phyloP scores from a whole-genome alignment of 2,797 vertebrate genomes.

The Crotalus adamanteus region DNA sequence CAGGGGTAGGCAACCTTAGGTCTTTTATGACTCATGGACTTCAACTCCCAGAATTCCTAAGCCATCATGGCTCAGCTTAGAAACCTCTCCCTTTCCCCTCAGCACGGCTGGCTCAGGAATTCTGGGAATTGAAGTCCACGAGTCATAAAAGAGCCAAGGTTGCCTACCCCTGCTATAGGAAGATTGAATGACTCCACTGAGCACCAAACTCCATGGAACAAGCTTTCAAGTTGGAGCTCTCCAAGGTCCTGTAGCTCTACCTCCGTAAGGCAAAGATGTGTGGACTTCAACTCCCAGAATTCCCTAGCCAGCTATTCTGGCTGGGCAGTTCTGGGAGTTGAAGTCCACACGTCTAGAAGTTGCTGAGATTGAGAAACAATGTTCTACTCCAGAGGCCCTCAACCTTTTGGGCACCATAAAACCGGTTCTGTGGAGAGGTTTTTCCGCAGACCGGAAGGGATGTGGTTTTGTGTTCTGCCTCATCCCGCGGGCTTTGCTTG shows the following conservation, averaged over 20 bases:
- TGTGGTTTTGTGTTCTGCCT: neutral
- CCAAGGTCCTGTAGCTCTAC: neutral
- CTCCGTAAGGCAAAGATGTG: neutral
- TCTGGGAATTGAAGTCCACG: too few relatives aligned
- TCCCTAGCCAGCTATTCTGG: neutral
- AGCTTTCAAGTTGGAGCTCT: neutral
- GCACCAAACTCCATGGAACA: neutral
- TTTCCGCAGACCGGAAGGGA: neutral
- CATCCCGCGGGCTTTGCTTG: neutral
- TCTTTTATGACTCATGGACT: too few relatives aligned
- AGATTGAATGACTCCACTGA: neutral
- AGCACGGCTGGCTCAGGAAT: too few relatives aligned
- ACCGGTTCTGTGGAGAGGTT: neutral
- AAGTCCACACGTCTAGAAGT: neutral
- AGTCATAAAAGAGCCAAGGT: too few relatives aligned
- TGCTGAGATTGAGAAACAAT: neutral
- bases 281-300: neutral
- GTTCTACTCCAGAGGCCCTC: neutral
- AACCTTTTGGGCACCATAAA: neutral
- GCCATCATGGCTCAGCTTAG: too few relatives aligned
- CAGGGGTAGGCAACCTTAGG: too few relatives aligned
- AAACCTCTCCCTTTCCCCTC: too few relatives aligned
- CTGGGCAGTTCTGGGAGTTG: neutral
- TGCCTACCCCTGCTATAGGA: neutral
- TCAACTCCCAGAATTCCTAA: too few relatives aligned